Base-by-base conservation (phyloP, 23 tunicate species). In the Botrylloides violaceus region DNA sequence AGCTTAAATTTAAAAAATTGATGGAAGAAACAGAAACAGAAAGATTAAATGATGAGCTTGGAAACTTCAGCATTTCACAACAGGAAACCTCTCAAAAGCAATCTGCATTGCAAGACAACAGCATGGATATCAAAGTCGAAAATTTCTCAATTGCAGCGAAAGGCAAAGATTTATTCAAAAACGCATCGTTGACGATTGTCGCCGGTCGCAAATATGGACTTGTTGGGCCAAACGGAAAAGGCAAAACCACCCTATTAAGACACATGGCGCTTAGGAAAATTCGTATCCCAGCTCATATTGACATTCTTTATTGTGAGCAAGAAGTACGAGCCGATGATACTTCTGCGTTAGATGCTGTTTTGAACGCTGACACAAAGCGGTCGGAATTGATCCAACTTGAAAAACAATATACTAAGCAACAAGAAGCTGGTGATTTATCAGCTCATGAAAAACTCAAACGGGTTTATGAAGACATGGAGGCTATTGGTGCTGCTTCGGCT, bases 211-310 rank as follows among this genome's bases (percentile, higher is more conserved):
- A 87, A 62, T 95, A 95, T 76, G 99, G 99, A 6, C 49, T 95
- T 9, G 95, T 95, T n/a, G 99, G 99, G 1, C 99, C 99, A 1
- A 95, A 95, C 71, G 99, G 99, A 3, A 90, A 90, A 70, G 99
- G 99, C 1, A 95, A 95, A 65, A 95, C 99, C 12, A 95, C 99
- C 2, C 64, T 95, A 23, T 65, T 95, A 23, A 61, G 92, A 18
- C 99, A 95, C 61, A 75, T 95, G 33, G 99, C 96, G 18, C 79
- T 83, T 6, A 53, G 99, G 30, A 90, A 82, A 48, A 65, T 95
- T 4, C 73, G 59, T 7, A 87, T 95, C 59, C 99, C 99, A 18
- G 39, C 79, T 7, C 96, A 95, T 43, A 87, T 95, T 79, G 99
- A 95, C 65, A 77, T 87, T 12, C 70, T 95, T 66, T 95, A 95